These are phyloP conservation scores for Julus scandinavius DNA, from an alignment of 2,888 invertebrate genomes.

Conservation along the genomic window DNA sequence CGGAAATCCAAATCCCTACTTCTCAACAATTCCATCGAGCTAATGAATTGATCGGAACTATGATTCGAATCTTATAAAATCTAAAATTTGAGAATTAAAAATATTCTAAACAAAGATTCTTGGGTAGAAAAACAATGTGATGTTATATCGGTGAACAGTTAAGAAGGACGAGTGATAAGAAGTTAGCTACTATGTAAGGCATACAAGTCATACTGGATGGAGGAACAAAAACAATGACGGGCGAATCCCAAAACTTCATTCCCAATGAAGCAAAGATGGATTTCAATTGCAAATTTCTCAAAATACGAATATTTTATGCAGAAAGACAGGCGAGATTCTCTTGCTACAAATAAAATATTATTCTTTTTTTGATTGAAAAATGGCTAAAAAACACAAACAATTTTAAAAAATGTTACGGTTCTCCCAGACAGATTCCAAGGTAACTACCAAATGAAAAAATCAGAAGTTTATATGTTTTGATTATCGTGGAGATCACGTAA, in stretches of 20 bases:
- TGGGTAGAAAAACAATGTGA: not conserved
- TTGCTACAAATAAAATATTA: not conserved
- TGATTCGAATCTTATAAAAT: not conserved
- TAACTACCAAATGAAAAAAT: too few species aligned
- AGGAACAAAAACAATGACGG: not conserved
- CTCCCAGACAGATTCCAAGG: too few species aligned
- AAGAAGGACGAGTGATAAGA: not conserved
- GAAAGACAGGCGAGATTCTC: not conserved
- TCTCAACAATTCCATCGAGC: not conserved
- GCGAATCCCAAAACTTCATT: not conserved
- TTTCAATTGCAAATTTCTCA: not conserved
- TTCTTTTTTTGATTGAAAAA: not conserved
- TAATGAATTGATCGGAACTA: not conserved
- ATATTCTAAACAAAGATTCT: not conserved
- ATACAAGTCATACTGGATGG: not conserved
- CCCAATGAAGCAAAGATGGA: slow-evolving; percentile 13
- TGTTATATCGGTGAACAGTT: not conserved
- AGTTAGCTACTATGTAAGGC: not conserved
- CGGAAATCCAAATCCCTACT: not conserved
- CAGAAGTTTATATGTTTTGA: too few species aligned
- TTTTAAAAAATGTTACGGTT: too few species aligned
- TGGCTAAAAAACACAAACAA: not conserved
- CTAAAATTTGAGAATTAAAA: not conserved
- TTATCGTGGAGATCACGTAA: too few species aligned
- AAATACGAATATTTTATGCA: slow-evolving; percentile 12